Evolutionary conservation across 1,140 invertebrate species (phyloP), one percentile per base, ranked within the genome.

Genomic region (Tenebrio molitor): DNA sequence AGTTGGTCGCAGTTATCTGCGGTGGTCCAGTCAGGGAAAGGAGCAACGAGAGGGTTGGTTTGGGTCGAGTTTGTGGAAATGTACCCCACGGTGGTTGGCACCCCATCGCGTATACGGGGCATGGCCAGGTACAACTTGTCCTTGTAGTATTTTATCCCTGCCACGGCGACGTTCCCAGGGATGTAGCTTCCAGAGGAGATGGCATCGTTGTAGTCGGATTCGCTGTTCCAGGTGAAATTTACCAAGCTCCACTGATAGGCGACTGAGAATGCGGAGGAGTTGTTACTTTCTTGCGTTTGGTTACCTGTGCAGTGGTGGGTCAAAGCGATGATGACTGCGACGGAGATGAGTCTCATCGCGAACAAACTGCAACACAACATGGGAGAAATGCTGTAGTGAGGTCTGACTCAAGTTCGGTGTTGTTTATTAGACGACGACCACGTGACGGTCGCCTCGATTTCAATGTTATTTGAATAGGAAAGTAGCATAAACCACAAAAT

Each of bases 1-100:
- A 93, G 85, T 0, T 88, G 87, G 0, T 76, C 79, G 81, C 91
- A 93, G 8, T 89, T 64, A 0, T 6, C 8, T 1, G 83, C 82
- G 78, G 92, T 91, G 82, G 88, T 87, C 91, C 91, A 93, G 68
- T 82, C 88, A 8, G 91, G 91, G 77, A 87, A 93, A 0, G 91
- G 88, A 8, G 85, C 83, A 7, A 93, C 73, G 23, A 85, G 84
- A 0, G 89, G 89, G 5, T 88, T 78, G 21, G 25, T 66, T 69
- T 72, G 72, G 8, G 19, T 41, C 7, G 15, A 53, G 34, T n/a
- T 25, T 36, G n/a, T 21, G 0, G 36, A 39, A 8, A 63, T 41
- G 17, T 7, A 16, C 7, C 25, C 53, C 14, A 87, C 64, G 0
- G 86, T 86, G 0, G 80, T 82, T 5, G 85, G 85, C 16, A 85